phyloP scores from a whole-genome alignment of 2,113 vertebrate species.

The Indri indri region DNA sequence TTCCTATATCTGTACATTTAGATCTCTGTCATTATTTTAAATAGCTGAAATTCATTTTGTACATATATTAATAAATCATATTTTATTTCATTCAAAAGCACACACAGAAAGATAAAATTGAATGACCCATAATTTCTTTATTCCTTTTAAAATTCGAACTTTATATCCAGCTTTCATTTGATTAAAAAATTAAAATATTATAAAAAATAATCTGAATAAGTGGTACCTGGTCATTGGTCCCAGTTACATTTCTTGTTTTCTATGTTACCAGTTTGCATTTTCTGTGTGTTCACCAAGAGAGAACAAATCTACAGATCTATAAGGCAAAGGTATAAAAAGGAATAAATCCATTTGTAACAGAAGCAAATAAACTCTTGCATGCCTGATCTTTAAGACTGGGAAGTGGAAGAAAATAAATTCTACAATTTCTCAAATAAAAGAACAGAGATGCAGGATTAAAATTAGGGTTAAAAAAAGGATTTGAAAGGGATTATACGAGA shows the following conservation, averaged over 20 bases:
- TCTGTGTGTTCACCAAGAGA: not conserved
- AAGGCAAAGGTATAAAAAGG: not conserved
- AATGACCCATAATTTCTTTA: not conserved
- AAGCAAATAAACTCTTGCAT: not conserved
- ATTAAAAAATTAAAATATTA: not conserved
- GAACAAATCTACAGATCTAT: not conserved
- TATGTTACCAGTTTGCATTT: not conserved
- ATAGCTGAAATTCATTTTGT: constrained; percentile 8
- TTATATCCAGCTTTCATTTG: not conserved
- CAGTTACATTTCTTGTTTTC: not conserved
- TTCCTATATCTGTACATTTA: not conserved
- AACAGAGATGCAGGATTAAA: not conserved
- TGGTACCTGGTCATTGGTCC: not conserved
- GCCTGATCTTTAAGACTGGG: not conserved
- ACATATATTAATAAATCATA: not conserved
- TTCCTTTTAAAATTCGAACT: not conserved
- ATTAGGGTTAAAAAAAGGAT: not conserved
- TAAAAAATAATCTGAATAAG: not conserved
- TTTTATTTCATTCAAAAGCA: constrained; percentile 12
- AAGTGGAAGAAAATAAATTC: not conserved
- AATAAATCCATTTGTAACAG: not conserved
- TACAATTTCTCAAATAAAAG: not conserved
- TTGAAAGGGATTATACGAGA: not conserved
- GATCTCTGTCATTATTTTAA: constrained; percentile 3
- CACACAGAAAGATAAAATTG: not conserved